Base-by-base conservation (phyloP, 2,797 vertebrate species). In the Tapirus indicus region DNA sequence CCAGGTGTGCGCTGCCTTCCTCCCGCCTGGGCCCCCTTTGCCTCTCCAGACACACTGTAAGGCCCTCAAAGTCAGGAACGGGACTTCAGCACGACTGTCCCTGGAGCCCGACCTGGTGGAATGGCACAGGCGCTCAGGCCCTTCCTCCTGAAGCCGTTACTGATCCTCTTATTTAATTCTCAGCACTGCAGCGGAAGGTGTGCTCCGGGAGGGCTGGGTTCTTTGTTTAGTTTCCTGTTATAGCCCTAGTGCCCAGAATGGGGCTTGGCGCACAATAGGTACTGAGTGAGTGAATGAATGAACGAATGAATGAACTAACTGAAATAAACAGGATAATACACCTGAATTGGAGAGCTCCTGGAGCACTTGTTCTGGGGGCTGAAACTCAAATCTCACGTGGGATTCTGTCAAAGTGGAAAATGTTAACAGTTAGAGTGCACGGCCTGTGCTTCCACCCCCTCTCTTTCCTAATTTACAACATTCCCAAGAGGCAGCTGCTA, bases 181-280 rank as follows among this genome's bases (percentile, higher is more conserved):
- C 62, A 8, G 47, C 23, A 7, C 8, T 14, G 0, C 23, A 0
- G 56, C 11, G 47, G 27, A 3, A 71, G 1, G 5, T 10, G 2
- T 2, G 38, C 56, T 44, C 62, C 21, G 1, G 38, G 11, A 74
- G 16, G 6, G 41, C 25, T 64, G n/a, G 21, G 52, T 3, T 35
- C 64, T 44, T 32, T 60, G 13, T n/a, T 80, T 47, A 32, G 11
- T 78, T 74, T 86, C 62, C 90, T 74, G 27, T 49, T 38, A 4
- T 25, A 17, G 27, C 47, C 58, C 5, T 14, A 11, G 2, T n/a
- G 25, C n/a, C 74, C 77, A 38, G 32, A 44, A 16, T 7, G 35
- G 64, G 27, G 38, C 12, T 38, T 60, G 32, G 47, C 47, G 21
- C 12, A 0, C 25, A 41, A 14, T 6, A 85, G 27, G 16, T 78